Percentiles rank a stretch among this genome's conserved stretches.
These are phyloP conservation scores for Toxotes chatareus DNA, from an alignment of 2,113 vertebrate species.

Conservation along the genomic window DNA sequence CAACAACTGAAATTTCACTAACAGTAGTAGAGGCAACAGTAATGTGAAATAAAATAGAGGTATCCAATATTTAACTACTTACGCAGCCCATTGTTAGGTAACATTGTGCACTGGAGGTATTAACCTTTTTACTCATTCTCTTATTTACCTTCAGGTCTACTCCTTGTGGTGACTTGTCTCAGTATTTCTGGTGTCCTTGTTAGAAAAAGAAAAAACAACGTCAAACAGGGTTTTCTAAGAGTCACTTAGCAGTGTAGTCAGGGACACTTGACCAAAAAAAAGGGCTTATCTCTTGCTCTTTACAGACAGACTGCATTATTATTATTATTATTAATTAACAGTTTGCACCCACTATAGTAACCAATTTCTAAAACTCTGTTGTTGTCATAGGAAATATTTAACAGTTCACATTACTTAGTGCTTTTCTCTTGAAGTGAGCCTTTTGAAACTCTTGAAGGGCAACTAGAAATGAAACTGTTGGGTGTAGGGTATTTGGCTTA, in stretches of 20 bases:
- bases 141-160: slow-evolving; percentile 84
- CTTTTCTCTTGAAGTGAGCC: neutral
- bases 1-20: neutral
- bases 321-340: too few relatives aligned
- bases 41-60: neutral
- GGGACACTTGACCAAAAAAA: too few relatives aligned
- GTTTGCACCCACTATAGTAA: too few relatives aligned
- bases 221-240: neutral
- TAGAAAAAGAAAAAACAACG: neutral
- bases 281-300: too few relatives aligned
- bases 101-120: neutral
- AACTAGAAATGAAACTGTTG: neutral
- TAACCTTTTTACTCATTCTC: neutral
- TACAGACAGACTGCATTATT: too few relatives aligned
- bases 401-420: too few relatives aligned
- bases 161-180: slow-evolving; percentile 91
- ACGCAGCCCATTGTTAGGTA: neutral
- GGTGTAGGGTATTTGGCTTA: too few relatives aligned
- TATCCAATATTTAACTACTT: neutral
- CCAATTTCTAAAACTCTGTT: too few relatives aligned
- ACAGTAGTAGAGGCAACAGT: neutral
- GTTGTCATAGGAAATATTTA: too few relatives aligned
- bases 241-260: neutral
- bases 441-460: neutral
- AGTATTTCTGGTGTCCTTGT: neutral